Conservation (phyloP, 92 coral and sea anemone genomes). For the Porites rus region DNA sequence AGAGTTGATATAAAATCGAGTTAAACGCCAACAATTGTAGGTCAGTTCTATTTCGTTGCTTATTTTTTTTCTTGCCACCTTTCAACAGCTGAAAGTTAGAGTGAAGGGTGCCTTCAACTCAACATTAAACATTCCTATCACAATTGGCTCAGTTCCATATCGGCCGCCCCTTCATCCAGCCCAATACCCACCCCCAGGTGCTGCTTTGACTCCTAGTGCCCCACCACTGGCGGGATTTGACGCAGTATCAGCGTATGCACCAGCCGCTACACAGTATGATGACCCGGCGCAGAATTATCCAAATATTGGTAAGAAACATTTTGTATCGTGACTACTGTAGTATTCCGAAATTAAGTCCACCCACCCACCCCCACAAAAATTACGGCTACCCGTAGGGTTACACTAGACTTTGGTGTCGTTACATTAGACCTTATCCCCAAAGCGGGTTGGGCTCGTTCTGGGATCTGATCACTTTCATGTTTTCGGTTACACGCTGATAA, state of each 20-base stretch:
- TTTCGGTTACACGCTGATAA: too few species aligned
- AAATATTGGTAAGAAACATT: conserved; percentile 3
- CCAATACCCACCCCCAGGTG: conserved; percentile 68
- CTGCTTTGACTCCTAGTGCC: conserved; percentile 49
- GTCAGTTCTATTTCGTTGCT: too few species aligned
- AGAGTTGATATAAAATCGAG: too few species aligned
- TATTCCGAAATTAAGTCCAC: too few species aligned
- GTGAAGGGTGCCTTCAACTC: conserved; percentile 62
- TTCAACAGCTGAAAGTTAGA: conserved; percentile 56
- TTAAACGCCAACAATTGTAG: too few species aligned
- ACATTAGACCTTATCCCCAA: too few species aligned
- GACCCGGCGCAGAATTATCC: conserved; percentile 20
- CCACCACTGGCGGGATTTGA: conserved; percentile 19
- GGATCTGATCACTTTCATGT: too few species aligned
- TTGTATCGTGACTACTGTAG: neutral
- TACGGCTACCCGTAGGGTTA: too few species aligned
- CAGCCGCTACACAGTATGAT: conserved; percentile 2
- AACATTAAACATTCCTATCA: conserved; percentile 67
- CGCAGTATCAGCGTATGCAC: neutral
- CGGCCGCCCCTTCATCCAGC: conserved; percentile 63
- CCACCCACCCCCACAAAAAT: too few species aligned
- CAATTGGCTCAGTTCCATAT: conserved; percentile 91
- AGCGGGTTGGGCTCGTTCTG: too few species aligned
- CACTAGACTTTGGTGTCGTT: too few species aligned
- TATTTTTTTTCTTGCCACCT: neutral